Base-by-base conservation (phyloP, 2,113 vertebrate genomes). In the Erythrocercus mccallii region DNA sequence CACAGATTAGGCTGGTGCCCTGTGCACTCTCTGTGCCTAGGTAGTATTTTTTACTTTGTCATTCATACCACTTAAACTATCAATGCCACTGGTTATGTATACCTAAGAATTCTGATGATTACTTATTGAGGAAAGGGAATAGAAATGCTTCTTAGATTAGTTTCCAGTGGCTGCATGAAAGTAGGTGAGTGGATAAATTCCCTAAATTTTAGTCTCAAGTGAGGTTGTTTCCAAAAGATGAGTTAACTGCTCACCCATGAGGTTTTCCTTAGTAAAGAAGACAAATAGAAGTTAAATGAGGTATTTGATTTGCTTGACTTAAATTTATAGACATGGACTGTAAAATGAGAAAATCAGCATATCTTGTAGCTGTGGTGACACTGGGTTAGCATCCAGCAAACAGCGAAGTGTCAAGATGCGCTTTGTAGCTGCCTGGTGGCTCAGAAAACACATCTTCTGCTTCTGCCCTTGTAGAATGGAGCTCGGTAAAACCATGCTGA, bases 301-400 rank as follows among this genome's bases (percentile, higher is more conserved):
- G 15, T 62, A 42, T 73, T 70, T 89, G 16, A 20, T 85, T 96
- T 88, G 50, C 53, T 95, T 93, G 56, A 57, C 61, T 88, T 86
- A 78, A 95, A 90, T 88, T 44, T 88, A 22, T 54, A 50, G 28
- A 40, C 13, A 4, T 78, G 65, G 86, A 19, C 68, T 51, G n/a
- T 28, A 72, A 53, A 90, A 89, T 81, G 37, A 90, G 62, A 83
- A 93, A 95, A 73, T 80, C 57, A 85, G 44, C 50, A 44, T 61
- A 38, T 97, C 69, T 79, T 97, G 92, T 62, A 90, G 70, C 85
- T 48, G 23, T 77, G 80, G 48, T 95, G 73, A 44, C 70, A 50
- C 11, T 14, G 8, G 51, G 44, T 94, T 80, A 53, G 71, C 83
- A 92, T 94, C 89, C 38, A 94, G 82, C 69, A 79, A 93, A 57